These are phyloP conservation scores for Ciconia nigra DNA, from an alignment of 2,797 vertebrate genomes.

Conservation along the genomic window DNA sequence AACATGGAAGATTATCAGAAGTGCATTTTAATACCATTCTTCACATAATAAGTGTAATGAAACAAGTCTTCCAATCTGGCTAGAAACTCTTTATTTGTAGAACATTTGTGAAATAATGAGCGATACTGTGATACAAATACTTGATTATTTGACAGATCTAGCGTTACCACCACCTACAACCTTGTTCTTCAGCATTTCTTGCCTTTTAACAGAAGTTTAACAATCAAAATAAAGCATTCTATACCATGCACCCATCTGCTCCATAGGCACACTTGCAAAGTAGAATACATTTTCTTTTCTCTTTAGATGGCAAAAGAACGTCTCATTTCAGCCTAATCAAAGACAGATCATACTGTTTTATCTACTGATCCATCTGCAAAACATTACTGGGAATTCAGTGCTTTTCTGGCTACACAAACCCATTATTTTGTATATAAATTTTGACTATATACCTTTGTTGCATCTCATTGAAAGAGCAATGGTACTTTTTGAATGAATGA, in stretches of 20 bases:
- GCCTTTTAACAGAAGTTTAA: conserved; percentile 8
- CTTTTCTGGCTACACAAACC: background rate
- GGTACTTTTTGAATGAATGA: background rate
- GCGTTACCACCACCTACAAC: background rate
- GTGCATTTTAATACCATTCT: background rate
- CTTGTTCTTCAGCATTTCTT: background rate
- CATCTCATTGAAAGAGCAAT: background rate
- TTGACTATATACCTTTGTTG: background rate
- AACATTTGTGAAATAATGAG: conserved; percentile 21
- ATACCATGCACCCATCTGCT: conserved; percentile 23
- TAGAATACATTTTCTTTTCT: background rate
- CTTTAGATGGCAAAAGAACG: background rate
- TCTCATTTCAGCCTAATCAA: background rate
- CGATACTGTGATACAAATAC: conserved; percentile 26
- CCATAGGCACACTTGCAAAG: background rate
- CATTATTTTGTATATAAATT: background rate
- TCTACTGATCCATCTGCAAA: conserved; percentile 2
- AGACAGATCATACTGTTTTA: conserved; percentile 6
- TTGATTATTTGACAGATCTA: conserved; percentile 39
- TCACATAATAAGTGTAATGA: background rate
- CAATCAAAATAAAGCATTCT: conserved; percentile 1
- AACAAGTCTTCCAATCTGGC: background rate
- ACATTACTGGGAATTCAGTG: background rate
- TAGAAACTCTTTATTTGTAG: conserved; percentile 1
- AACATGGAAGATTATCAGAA: conserved; percentile 16